Percentiles rank a stretch among this genome's conserved stretches.
Conservation (phyloP, 2,113 vertebrate genomes). For the Rhombomys opimus region DNA sequence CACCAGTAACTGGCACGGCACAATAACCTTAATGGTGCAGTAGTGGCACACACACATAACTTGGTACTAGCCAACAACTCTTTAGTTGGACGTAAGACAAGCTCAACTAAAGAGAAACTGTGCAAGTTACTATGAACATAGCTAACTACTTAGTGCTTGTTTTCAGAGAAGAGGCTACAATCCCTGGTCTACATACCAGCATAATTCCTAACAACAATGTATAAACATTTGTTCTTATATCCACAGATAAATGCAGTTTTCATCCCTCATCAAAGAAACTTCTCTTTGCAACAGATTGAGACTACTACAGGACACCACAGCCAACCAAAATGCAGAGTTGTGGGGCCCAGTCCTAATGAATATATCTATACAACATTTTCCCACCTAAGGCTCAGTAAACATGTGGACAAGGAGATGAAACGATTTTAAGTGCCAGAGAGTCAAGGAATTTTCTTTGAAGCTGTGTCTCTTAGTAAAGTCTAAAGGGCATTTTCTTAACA, state of each 20-base stretch:
- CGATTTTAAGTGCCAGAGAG: background rate
- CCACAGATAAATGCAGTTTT: background rate
- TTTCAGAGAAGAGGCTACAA: background rate
- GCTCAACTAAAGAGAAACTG: background rate
- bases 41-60: background rate
- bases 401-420: background rate
- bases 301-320: background rate
- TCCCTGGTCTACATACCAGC: background rate
- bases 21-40: background rate
- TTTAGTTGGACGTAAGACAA: background rate
- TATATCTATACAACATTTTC: background rate
- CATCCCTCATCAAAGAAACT: background rate
- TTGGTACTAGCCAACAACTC: background rate
- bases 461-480: background rate
- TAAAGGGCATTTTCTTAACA: background rate
- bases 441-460: background rate
- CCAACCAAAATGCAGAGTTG: background rate
- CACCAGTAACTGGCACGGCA: background rate
- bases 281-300: background rate
- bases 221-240: background rate
- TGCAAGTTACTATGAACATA: background rate
- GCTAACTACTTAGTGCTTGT: background rate
- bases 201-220: background rate
- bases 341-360: background rate
- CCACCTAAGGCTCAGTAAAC: background rate